These are phyloP conservation scores for Timandra comae DNA, from an alignment of 2,888 invertebrate genomes.

Conservation along the genomic window DNA sequence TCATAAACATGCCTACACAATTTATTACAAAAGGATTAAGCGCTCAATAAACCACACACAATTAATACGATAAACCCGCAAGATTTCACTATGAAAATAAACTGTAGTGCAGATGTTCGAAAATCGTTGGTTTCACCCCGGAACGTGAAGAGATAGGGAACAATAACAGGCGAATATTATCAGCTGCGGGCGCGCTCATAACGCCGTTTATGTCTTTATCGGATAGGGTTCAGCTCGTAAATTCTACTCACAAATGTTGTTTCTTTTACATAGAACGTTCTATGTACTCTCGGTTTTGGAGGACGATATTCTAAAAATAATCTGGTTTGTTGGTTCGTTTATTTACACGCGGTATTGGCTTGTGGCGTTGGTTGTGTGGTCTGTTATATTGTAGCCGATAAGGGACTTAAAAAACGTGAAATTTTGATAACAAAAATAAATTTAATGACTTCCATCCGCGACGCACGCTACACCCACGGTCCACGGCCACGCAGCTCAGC, in stretches of 20 bases:
- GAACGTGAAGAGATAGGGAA: conserved; percentile 37
- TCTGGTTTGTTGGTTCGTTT: conserved; percentile 2
- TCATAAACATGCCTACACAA: no score
- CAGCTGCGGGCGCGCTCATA: conserved; percentile 42
- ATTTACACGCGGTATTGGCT: no score
- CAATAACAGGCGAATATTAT: conserved; percentile 46
- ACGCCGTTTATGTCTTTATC: conserved; percentile 48
- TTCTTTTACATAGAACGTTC: conserved; percentile 12
- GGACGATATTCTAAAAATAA: conserved; percentile 16
- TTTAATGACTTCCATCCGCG: no score
- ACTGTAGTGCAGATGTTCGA: conserved; percentile 13
- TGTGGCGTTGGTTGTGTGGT: no score
- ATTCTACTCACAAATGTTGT: conserved; percentile 18
- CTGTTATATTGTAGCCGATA: no score
- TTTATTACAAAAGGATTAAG: no score
- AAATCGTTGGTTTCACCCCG: conserved; percentile 20
- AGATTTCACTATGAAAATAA: conserved; percentile 1
- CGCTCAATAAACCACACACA: no score
- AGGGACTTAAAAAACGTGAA: no score
- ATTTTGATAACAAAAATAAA: no score
- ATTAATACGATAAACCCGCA: no score
- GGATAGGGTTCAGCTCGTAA: conserved; percentile 27
- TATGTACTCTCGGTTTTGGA: conserved; percentile 14
- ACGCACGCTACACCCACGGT: no score
- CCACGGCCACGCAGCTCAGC: no score